These are phyloP conservation scores for Ichneumoninae sp. DNA, from an alignment of 2,888 invertebrate species.

Conservation along the genomic window DNA sequence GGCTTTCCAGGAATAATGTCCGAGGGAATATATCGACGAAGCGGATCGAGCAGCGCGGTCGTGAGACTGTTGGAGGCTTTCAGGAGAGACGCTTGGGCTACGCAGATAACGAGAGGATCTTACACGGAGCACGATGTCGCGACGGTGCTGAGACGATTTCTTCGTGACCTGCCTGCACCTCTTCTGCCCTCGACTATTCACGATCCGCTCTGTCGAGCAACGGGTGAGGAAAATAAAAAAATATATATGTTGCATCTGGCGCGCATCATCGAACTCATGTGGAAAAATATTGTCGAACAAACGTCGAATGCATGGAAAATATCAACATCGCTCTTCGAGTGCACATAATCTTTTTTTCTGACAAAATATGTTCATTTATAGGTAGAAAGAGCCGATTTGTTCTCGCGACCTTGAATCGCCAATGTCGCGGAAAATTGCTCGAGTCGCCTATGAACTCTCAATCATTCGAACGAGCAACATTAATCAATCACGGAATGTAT, in stretches of 20 bases:
- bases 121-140: constrained; percentile 95
- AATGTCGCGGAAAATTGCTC: not conserved
- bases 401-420: not conserved
- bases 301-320: not conserved
- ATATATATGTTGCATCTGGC: not conserved
- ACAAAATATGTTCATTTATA: not conserved
- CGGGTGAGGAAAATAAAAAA: constrained; percentile 85
- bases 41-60: constrained; percentile 91
- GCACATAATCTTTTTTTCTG: not conserved
- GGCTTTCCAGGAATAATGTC: constrained; percentile 89
- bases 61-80: constrained; percentile 90
- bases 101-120: constrained; percentile 91
- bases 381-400: not conserved
- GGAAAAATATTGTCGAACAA: too few relatives aligned
- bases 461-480: constrained; percentile 1
- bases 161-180: constrained; percentile 94
- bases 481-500: constrained; percentile 15
- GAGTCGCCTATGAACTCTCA: constrained; percentile 4
- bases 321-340: not conserved
- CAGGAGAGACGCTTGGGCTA: constrained; percentile 93
- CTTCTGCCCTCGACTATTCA: constrained; percentile 91
- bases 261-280: not conserved
- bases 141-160: constrained; percentile 94
- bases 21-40: constrained; percentile 95
- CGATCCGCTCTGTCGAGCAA: constrained; percentile 88